These are phyloP conservation scores for Bombus sibiricus DNA, from an alignment of 1,140 invertebrate genomes.

Conservation along the genomic window DNA sequence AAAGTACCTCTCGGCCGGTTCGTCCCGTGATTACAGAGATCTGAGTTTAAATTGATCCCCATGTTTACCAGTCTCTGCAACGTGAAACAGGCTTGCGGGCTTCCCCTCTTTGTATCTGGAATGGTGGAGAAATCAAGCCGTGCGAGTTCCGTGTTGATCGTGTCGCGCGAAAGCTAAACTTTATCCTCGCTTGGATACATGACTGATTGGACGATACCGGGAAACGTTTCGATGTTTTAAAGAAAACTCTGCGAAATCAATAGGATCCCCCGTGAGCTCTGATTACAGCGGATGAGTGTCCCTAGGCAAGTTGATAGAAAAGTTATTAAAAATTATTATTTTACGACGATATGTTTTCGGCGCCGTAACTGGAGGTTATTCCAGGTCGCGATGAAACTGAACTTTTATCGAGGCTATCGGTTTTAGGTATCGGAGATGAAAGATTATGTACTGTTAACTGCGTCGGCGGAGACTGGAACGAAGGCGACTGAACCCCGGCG, in stretches of 20 bases:
- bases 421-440: neutral
- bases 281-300: neutral
- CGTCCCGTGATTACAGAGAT: conserved; percentile 72
- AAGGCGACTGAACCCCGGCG: neutral
- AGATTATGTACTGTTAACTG: conserved; percentile 1
- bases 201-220: neutral
- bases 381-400: neutral
- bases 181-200: neutral
- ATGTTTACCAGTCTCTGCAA: conserved; percentile 65
- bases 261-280: neutral
- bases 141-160: neutral
- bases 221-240: neutral
- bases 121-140: neutral
- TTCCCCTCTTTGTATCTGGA: conserved; percentile 27
- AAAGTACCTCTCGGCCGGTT: conserved; percentile 37
- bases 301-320: too few relatives aligned
- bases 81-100: conserved; percentile 43
- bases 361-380: neutral
- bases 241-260: neutral
- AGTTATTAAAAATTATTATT: neutral
- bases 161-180: conserved; percentile 15
- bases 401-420: neutral
- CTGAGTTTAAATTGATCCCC: conserved; percentile 74
- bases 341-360: neutral
- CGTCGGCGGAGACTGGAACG: neutral